A percentile compares a stretch with the other conserved stretches of the same genome.
Conservation (phyloP, 2,888 invertebrate genomes). For the Rhagonycha lutea region DNA sequence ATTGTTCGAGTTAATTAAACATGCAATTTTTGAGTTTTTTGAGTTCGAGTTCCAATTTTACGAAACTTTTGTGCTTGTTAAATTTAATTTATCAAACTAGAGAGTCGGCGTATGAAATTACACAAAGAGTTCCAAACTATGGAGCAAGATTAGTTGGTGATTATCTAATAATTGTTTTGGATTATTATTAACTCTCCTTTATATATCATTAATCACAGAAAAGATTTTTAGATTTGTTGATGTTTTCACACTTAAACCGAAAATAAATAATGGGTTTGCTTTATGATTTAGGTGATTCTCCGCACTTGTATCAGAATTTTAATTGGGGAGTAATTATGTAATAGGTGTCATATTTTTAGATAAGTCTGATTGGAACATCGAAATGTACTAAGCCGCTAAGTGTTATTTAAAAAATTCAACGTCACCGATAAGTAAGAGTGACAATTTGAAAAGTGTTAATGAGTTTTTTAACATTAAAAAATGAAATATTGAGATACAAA, state of each 20-base stretch:
- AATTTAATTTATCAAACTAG: not conserved
- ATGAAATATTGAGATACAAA: constrained; percentile 14
- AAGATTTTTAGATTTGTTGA: not conserved
- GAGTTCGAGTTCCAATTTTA: no score
- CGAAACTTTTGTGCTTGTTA: not conserved
- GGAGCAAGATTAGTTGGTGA: constrained; percentile 44
- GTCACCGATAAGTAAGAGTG: not conserved
- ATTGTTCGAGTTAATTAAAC: no score
- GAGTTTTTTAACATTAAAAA: not conserved
- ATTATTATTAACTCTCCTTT: constrained; percentile 41
- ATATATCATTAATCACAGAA: constrained; percentile 38
- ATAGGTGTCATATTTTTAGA: not conserved
- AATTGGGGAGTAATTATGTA: not conserved
- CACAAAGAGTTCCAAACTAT: constrained; percentile 40
- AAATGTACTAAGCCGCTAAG: not conserved
- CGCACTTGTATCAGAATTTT: not conserved
- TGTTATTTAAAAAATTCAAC: not conserved
- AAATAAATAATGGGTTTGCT: not conserved
- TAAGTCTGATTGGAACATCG: not conserved
- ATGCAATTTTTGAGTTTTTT: no score
- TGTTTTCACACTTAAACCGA: not conserved
- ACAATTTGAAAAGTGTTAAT: not conserved
- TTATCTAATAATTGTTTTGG: constrained; percentile 46
- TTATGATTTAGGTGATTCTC: not conserved
- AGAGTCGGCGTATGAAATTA: constrained; percentile 5